A percentile compares a stretch with the other conserved stretches of the same genome.
Conservation (phyloP, 2,888 invertebrate species). For the Matsumyia berberina region DNA sequence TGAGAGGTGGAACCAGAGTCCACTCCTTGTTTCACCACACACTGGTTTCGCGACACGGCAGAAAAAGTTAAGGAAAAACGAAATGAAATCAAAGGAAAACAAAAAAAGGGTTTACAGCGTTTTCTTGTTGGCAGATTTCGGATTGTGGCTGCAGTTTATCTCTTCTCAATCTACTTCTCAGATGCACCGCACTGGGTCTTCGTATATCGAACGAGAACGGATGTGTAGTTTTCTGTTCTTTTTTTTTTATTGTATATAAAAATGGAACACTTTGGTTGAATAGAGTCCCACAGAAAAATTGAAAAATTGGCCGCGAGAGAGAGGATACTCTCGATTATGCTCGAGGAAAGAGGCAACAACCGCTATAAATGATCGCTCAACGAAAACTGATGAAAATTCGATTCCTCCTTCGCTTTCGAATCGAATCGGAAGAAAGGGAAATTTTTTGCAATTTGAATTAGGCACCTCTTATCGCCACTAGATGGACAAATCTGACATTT, state of each 20-base stretch:
- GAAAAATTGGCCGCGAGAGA: constrained; percentile 70
- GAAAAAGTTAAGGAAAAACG: constrained; percentile 3
- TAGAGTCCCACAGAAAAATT: constrained; percentile 19
- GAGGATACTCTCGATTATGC: constrained; percentile 31
- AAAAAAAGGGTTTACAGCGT: constrained; percentile 28
- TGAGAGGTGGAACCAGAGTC: constrained; percentile 3
- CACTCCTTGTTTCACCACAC: constrained; percentile 34
- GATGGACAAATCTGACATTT: constrained; percentile 5
- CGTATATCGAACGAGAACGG: too few species aligned
- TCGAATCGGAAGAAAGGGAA: constrained; percentile 4
- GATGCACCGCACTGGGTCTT: background rate
- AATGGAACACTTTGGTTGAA: background rate
- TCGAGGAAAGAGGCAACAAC: constrained; percentile 1
- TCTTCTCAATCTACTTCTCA: constrained; percentile 8
- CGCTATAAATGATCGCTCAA: constrained; percentile 46
- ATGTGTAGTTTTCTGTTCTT: background rate
- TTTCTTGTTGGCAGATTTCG: background rate
- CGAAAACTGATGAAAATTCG: constrained; percentile 51
- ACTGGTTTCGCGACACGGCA: background rate
- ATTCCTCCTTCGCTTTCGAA: constrained; percentile 33
- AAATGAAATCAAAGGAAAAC: constrained; percentile 22
- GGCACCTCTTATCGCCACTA: too few species aligned
- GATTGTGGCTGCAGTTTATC: background rate
- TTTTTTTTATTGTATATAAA: constrained; percentile 16
- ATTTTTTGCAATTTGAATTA: background rate